Evolutionary conservation across 2,797 vertebrate genomes (phyloP).

Genomic region (Sebastes wilsoni): DNA sequence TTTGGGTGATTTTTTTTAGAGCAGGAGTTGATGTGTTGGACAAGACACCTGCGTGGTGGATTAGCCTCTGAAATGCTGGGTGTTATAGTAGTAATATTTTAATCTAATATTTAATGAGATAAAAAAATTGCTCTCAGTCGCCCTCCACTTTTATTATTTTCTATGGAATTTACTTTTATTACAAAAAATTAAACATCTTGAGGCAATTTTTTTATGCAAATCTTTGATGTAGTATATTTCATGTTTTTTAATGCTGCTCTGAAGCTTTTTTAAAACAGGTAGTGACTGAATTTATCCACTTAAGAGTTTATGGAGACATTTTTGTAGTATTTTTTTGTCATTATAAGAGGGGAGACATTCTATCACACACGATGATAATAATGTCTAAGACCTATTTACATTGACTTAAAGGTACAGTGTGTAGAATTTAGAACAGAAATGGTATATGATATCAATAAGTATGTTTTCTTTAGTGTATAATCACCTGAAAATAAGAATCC

Average conservation of each 20-base stretch:
- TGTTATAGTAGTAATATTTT: conserved; percentile 21
- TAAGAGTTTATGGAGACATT: background rate
- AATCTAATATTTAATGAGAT: conserved; percentile 32
- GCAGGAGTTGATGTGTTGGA: background rate
- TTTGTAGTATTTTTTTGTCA: background rate
- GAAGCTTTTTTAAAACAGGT: background rate
- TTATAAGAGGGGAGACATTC: background rate
- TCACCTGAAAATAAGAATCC: too few species aligned
- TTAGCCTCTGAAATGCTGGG: conserved; percentile 25
- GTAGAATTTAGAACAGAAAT: too few species aligned
- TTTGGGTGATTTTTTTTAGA: conserved; percentile 32
- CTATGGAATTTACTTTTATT: conserved; percentile 22
- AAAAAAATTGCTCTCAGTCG: conserved; percentile 25
- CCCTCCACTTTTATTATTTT: conserved; percentile 35
- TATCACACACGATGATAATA: background rate
- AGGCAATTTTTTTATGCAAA: too few species aligned
- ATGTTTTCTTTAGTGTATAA: too few species aligned
- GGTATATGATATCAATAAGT: too few species aligned
- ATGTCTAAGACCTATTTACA: background rate
- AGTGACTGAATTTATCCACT: background rate
- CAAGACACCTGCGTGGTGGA: conserved; percentile 33
- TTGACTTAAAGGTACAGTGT: too few species aligned
- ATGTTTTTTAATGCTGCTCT: background rate
- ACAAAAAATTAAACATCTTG: too few species aligned
- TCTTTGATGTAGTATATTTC: too few species aligned